A percentile compares a stretch with the other conserved stretches of the same genome.
Evolutionary conservation across 2,113 vertebrate species (phyloP).

Genomic region (Paedocypris sp.): DNA sequence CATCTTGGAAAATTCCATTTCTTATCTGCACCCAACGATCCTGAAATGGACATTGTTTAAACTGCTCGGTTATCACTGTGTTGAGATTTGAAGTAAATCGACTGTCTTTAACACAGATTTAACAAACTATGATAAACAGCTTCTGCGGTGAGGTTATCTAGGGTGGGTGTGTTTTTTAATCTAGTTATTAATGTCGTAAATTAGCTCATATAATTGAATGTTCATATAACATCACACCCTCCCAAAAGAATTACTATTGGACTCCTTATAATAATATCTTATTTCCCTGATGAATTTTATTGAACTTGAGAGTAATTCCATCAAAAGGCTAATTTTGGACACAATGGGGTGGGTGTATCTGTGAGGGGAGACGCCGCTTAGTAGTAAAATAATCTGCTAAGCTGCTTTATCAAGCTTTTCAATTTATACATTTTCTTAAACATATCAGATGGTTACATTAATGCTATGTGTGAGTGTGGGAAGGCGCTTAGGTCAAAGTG

Average conservation of each 20-base stretch:
- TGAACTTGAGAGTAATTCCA: slow-evolving; percentile 34
- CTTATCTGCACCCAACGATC: too few relatives aligned
- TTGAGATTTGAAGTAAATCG: too few relatives aligned
- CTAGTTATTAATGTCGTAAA: slow-evolving; percentile 33
- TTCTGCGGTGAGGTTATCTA: slow-evolving; percentile 11
- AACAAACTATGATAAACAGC: neutral
- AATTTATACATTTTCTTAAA: too few relatives aligned
- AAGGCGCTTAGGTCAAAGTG: too few relatives aligned
- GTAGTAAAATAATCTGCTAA: too few relatives aligned
- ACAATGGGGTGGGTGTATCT: slow-evolving; percentile 21
- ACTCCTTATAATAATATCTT: slow-evolving; percentile 31
- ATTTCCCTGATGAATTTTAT: slow-evolving; percentile 32
- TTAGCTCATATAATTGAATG: slow-evolving; percentile 35
- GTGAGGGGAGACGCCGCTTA: slow-evolving; percentile 3
- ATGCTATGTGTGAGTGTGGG: too few relatives aligned
- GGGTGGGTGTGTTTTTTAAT: slow-evolving; percentile 29
- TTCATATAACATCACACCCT: slow-evolving; percentile 31
- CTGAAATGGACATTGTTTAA: too few relatives aligned
- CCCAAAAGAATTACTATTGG: slow-evolving; percentile 21
- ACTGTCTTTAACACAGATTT: too few relatives aligned
- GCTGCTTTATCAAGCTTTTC: too few relatives aligned
- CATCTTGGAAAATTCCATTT: too few relatives aligned
- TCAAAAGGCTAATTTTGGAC: slow-evolving; percentile 34
- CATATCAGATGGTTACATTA: too few relatives aligned
- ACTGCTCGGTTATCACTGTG: too few relatives aligned